A percentile compares a stretch with the other conserved stretches of the same genome.
These are phyloP conservation scores for Callospermophilus lateralis DNA, from an alignment of 2,113 vertebrate species.

Conservation along the genomic window DNA sequence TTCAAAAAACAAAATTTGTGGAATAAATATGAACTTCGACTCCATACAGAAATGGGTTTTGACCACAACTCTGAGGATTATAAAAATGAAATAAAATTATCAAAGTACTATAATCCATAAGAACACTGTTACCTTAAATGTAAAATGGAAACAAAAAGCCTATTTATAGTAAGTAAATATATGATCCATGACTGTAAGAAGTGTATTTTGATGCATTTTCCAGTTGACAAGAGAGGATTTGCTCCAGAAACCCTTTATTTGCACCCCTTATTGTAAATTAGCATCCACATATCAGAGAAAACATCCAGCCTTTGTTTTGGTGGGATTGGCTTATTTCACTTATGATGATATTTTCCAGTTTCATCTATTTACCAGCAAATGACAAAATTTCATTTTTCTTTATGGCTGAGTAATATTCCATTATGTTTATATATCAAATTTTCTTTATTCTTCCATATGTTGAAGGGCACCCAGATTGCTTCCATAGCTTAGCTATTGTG, in stretches of 20 bases:
- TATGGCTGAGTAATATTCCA: too few species aligned
- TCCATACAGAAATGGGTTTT: neutral
- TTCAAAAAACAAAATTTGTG: neutral
- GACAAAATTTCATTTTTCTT: too few species aligned
- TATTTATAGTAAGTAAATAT: neutral
- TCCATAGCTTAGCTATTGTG: too few species aligned
- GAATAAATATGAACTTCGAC: neutral
- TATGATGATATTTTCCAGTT: too few species aligned
- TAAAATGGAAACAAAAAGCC: neutral
- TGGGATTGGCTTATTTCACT: too few species aligned
- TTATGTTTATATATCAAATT: too few species aligned
- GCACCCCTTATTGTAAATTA: too few species aligned
- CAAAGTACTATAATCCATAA: neutral
- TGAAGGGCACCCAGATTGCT: too few species aligned
- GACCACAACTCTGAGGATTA: neutral
- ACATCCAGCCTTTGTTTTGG: too few species aligned
- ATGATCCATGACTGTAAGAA: neutral
- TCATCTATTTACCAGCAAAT: too few species aligned
- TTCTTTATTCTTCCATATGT: too few species aligned
- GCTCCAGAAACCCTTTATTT: neutral
- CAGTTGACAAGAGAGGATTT: neutral
- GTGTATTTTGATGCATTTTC: neutral
- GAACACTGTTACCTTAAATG: neutral
- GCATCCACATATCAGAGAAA: too few species aligned
- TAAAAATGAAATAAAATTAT: neutral